Base-by-base conservation (phyloP, 1,140 invertebrate species). In the Rhopalosiphum padi region DNA sequence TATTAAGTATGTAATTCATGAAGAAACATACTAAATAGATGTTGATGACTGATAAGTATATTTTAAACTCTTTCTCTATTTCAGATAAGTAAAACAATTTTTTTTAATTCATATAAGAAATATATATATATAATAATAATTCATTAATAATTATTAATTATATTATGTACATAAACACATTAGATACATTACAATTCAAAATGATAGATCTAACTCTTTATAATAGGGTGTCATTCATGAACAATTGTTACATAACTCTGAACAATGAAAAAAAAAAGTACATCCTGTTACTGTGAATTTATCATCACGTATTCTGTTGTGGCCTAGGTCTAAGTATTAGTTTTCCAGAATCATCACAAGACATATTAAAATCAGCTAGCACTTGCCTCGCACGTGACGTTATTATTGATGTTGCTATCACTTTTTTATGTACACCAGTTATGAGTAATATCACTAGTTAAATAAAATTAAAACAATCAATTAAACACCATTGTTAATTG, bases 351-450 rank as follows among this genome's bases (percentile, higher is more conserved):
- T 99, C 98, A 95, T 99, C 99, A 96, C 98, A 99, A 87, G 98
- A 99, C 98, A 99, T 99, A 95, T 99, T 99, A 95, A 99, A 99
- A 95, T 99, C 98, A 60, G 97, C 97, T 48, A 99, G 96, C 1
- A 99, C 98, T 82, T 96, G 97, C 85, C 98, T 96, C 48, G 98
- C 98, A 94, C 99, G 96, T 4, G 98, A 97, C 7, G 98, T 98
- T 94, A 99, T 98, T 95, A 99, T 99, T 94, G 98, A 98, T 23
- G 99, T 98, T 30, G 99, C 98, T 94, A 99, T 98, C 0, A 99
- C 98, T 95, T 98, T 96, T 95, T 98, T 98, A 95, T 99, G 99
- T 86, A 99, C 98, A 90, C 99, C 99, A 95, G 97, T 96, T 94
- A 99, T 96, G 94, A 99, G 99, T 93, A 99, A 96, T 94, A 98